Evolutionary conservation across 2,113 vertebrate genomes (phyloP).

Genomic region (Nothoprocta perdicaria): DNA sequence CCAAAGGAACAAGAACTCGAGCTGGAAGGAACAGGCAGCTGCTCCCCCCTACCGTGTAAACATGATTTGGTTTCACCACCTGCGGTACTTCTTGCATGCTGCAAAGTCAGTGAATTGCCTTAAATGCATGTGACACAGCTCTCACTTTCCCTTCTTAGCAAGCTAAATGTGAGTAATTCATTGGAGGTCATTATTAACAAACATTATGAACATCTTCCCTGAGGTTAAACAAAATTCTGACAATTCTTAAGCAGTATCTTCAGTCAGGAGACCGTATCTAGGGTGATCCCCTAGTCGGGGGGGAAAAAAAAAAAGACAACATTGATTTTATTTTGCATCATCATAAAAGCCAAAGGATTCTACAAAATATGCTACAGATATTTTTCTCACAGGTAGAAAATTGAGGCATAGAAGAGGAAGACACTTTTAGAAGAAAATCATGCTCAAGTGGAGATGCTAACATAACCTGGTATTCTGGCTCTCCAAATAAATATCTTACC

Average conservation of each 20-base stretch:
- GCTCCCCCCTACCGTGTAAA: not conserved
- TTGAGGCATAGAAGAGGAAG: not conserved
- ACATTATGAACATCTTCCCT: not conserved
- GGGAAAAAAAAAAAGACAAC: not conserved
- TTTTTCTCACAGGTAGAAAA: not conserved
- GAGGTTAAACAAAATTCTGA: not conserved
- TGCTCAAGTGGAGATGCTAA: not conserved
- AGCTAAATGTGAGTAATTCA: not conserved
- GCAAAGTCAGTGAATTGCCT: not conserved
- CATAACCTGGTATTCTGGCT: not conserved
- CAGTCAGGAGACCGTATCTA: not conserved
- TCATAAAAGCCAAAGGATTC: not conserved
- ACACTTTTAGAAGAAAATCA: not conserved
- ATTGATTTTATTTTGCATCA: not conserved
- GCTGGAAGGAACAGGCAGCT: not conserved
- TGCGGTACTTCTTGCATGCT: not conserved
- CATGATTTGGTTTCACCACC: not conserved
- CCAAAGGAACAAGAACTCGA: not conserved
- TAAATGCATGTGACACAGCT: not conserved
- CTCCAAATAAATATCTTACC: not conserved
- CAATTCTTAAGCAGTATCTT: not conserved
- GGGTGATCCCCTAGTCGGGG: rapidly evolving
- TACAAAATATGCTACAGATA: not conserved
- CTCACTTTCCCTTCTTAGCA: not conserved
- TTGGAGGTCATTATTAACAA: not conserved